These are phyloP conservation scores for Microcaecilia unicolor DNA, from an alignment of 2,797 vertebrate genomes.

Conservation along the genomic window DNA sequence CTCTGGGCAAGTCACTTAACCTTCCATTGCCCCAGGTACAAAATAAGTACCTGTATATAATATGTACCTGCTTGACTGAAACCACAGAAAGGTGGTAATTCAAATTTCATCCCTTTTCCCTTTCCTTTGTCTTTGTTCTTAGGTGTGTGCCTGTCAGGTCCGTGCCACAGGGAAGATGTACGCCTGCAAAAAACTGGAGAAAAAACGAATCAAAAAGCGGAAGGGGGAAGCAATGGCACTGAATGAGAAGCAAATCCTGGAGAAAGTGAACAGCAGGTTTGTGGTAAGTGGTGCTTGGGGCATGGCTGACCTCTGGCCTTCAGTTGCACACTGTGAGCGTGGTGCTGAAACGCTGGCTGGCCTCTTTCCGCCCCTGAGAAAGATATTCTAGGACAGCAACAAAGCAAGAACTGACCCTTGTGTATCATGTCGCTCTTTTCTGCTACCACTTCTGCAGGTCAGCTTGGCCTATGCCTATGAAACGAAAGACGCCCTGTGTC, in stretches of 20 bases:
- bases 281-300: constrained; percentile 50
- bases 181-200: constrained; percentile 80
- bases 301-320: not conserved
- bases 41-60: no score
- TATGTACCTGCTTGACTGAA: no score
- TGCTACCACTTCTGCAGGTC: constrained; percentile 61
- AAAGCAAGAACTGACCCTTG: no score
- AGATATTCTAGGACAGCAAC: not conserved
- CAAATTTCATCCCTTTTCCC: accelerated
- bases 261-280: constrained; percentile 72
- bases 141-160: constrained; percentile 77
- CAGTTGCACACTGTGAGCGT: no score
- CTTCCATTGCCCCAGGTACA: no score
- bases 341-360: no score
- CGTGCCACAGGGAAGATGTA: constrained; percentile 77
- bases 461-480: constrained; percentile 73
- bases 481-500: constrained; percentile 70
- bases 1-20: no score
- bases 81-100: no score
- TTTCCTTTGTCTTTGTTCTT: accelerated
- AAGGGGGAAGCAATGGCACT: constrained; percentile 69
- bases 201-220: constrained; percentile 76
- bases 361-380: no score
- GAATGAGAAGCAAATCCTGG: constrained; percentile 75
- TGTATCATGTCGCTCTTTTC: no score